These are phyloP conservation scores for Onchidella celtica DNA, from an alignment of 2,888 invertebrate genomes.

Conservation along the genomic window DNA sequence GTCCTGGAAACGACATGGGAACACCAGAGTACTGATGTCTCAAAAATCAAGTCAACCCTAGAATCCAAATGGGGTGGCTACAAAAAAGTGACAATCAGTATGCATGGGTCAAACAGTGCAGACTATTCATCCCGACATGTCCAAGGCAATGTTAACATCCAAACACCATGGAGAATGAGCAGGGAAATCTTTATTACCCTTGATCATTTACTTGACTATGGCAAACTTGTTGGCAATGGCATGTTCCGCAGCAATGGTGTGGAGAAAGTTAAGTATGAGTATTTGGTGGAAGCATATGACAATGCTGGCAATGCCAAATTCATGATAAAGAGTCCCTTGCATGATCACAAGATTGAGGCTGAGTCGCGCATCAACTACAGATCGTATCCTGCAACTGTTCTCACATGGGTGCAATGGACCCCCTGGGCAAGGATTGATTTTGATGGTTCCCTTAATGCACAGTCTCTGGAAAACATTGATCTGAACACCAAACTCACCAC, in stretches of 20 bases:
- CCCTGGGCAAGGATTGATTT: slow-evolving; percentile 53
- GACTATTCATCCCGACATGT: neutral
- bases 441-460: slow-evolving; percentile 56
- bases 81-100: neutral
- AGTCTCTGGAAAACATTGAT: slow-evolving; percentile 43
- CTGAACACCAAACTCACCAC: slow-evolving; percentile 52
- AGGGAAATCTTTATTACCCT: neutral
- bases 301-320: neutral
- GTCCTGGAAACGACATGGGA: slow-evolving; percentile 59
- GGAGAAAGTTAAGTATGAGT: neutral
- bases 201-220: neutral
- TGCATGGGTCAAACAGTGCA: slow-evolving; percentile 14
- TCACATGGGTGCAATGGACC: slow-evolving; percentile 52
- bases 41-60: neutral
- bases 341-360: slow-evolving; percentile 25
- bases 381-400: slow-evolving; percentile 56
- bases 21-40: slow-evolving; percentile 53
- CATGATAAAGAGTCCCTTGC: slow-evolving; percentile 9
- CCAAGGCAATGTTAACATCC: neutral
- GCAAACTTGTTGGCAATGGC: neutral
- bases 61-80: slow-evolving; percentile 17
- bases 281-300: neutral
- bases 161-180: slow-evolving; percentile 10
- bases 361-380: slow-evolving; percentile 47
- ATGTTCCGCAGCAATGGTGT: neutral